Conservation (phyloP, 2,888 invertebrate genomes). For the Latrodectus elegans region DNA sequence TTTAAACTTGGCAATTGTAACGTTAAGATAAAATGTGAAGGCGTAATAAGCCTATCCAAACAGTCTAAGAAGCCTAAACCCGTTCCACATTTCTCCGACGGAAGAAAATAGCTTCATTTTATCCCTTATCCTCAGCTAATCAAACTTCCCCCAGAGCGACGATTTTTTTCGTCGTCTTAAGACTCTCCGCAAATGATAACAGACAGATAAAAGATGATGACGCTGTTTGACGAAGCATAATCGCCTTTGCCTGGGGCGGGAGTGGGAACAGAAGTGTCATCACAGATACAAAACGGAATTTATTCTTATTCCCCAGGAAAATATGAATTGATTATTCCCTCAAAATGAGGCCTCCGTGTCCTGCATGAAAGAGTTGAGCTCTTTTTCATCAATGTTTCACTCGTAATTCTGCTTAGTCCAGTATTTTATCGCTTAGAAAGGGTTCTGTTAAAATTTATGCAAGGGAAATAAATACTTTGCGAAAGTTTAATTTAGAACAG, state of each 20-base stretch:
- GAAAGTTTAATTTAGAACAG: no score
- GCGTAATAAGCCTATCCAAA: no score
- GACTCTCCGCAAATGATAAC: slow-evolving; percentile 7
- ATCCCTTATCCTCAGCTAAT: background rate
- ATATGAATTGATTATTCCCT: background rate
- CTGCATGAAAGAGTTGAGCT: background rate
- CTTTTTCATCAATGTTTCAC: no score
- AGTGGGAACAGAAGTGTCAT: background rate
- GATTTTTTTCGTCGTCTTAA: background rate
- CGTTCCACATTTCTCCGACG: no score
- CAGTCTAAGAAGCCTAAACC: no score
- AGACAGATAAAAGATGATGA: slow-evolving; percentile 26
- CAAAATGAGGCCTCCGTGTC: background rate
- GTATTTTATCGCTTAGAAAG: no score
- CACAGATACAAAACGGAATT: background rate
- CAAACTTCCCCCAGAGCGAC: background rate
- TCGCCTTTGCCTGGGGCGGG: slow-evolving; percentile 1
- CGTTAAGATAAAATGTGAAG: no score
- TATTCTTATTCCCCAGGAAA: background rate
- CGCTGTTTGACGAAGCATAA: slow-evolving; percentile 11
- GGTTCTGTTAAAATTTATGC: no score
- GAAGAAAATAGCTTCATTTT: no score
- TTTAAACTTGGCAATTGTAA: no score
- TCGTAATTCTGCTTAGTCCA: no score
- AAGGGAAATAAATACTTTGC: no score